Percentiles rank a stretch among this genome's conserved stretches.
phyloP scores from a whole-genome alignment of 2,888 invertebrate genomes.

The Troglohyphantes excavatus region DNA sequence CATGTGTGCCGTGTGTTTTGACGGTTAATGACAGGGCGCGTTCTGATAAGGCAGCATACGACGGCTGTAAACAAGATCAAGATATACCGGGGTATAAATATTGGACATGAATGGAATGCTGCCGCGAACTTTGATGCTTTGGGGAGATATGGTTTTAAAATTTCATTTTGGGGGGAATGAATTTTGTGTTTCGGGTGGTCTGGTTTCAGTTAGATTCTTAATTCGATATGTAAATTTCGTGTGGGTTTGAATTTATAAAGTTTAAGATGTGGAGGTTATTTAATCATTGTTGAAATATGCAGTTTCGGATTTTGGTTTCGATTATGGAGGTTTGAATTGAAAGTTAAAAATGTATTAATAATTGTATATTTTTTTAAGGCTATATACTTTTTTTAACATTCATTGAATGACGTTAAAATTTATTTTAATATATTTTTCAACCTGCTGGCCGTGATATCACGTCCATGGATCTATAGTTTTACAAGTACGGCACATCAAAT shows the following conservation, averaged over 20 bases:
- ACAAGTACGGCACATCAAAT: too few relatives aligned
- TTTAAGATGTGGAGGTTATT: too few relatives aligned
- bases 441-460: too few relatives aligned
- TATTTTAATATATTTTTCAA: too few relatives aligned
- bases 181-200: not conserved
- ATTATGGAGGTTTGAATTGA: too few relatives aligned
- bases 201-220: not conserved
- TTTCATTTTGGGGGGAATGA: not conserved
- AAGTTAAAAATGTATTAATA: too few relatives aligned
- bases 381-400: too few relatives aligned
- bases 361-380: too few relatives aligned
- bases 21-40: conserved; percentile 42
- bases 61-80: conserved; percentile 25
- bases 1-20: not conserved
- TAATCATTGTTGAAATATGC: too few relatives aligned
- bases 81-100: conserved; percentile 10
- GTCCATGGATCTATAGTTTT: too few relatives aligned
- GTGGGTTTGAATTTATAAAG: not conserved
- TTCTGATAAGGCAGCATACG: conserved; percentile 33
- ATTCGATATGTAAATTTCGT: not conserved
- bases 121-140: not conserved
- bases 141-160: not conserved
- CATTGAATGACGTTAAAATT: too few relatives aligned
- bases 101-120: not conserved
- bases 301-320: not conserved